A percentile compares a stretch with the other conserved stretches of the same genome.
These are phyloP conservation scores for Luehdorfia chinensis DNA, from an alignment of 1,140 invertebrate species.

Conservation along the genomic window DNA sequence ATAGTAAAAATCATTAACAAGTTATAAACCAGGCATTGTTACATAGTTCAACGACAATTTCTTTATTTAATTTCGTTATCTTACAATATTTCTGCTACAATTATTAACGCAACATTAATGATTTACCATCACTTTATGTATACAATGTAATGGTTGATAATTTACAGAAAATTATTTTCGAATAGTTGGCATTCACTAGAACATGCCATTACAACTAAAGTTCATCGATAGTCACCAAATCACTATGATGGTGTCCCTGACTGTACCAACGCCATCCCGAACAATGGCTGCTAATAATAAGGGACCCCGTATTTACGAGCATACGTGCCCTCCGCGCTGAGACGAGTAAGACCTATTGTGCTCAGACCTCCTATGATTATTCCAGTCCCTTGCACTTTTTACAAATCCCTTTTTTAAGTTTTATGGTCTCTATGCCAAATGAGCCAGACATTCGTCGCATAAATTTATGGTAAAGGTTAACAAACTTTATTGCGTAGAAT, in stretches of 20 bases:
- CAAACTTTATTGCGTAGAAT: not conserved
- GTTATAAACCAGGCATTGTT: no score
- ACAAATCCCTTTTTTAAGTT: constrained; percentile 60
- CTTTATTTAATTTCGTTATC: no score
- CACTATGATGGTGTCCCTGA: constrained; percentile 27
- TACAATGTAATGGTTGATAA: no score
- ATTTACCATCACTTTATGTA: no score
- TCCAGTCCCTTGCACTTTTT: constrained; percentile 62
- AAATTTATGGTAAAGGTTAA: not conserved
- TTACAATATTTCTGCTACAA: no score
- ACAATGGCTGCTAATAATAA: constrained; percentile 75
- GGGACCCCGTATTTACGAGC: constrained; percentile 73
- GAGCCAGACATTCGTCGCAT: not conserved
- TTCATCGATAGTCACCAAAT: constrained; percentile 10
- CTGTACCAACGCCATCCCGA: constrained; percentile 60
- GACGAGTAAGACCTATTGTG: constrained; percentile 69
- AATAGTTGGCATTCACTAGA: no score
- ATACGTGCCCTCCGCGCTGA: constrained; percentile 68
- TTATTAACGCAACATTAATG: no score
- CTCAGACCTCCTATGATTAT: constrained; percentile 75
- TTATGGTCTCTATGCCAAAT: constrained; percentile 33
- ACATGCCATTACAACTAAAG: not conserved
- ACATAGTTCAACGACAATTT: no score
- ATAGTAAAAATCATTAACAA: no score
- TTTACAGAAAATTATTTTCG: no score